Evolutionary conservation across 2,888 invertebrate genomes (phyloP), one percentile per base, ranked within the genome.

Genomic region (Flabesymbios commensalis): DNA sequence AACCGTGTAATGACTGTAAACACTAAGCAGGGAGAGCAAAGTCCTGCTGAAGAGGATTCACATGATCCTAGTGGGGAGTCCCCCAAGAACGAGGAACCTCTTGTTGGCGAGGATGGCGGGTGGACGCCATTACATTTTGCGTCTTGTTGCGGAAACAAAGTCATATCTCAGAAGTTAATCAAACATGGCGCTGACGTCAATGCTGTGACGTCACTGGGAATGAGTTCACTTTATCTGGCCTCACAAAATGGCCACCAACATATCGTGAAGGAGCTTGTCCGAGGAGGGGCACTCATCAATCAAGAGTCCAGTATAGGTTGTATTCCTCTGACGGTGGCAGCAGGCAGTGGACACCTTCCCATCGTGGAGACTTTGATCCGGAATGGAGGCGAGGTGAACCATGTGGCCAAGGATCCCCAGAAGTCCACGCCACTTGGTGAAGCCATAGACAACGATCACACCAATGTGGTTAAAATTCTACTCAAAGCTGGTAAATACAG

Each of bases 41-140:
- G 39, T 26, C 5, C 19, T 26, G 55, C 26, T 1, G 47, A 48
- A 0, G 57, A 57, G 47, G n/a, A n/a, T n/a, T n/a, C n/a, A n/a
- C n/a, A n/a, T n/a, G n/a, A n/a, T n/a, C n/a, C n/a, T n/a, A n/a
- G n/a, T n/a, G n/a, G n/a, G n/a, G n/a, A n/a, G n/a, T n/a, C n/a
- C n/a, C n/a, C n/a, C n/a, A n/a, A n/a, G n/a, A n/a, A n/a, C n/a
- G n/a, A n/a, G n/a, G n/a, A n/a, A n/a, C n/a, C n/a, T n/a, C n/a
- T n/a, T n/a, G n/a, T n/a, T n/a, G n/a, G n/a, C 24, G 28, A 24
- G 22, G 58, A 65, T 43, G 33, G 32, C 19, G 59, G 59, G 10
- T 66, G 66, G 66, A 66, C 61, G 0, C 36, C 47, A 7, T 24
- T 66, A 5, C 66, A 64, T 41, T 53, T 65, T 3, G 66, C 64